Evolutionary conservation across 1,140 invertebrate species (phyloP), one percentile per base, ranked within the genome.

Genomic region (Teleogryllus occipitalis): DNA sequence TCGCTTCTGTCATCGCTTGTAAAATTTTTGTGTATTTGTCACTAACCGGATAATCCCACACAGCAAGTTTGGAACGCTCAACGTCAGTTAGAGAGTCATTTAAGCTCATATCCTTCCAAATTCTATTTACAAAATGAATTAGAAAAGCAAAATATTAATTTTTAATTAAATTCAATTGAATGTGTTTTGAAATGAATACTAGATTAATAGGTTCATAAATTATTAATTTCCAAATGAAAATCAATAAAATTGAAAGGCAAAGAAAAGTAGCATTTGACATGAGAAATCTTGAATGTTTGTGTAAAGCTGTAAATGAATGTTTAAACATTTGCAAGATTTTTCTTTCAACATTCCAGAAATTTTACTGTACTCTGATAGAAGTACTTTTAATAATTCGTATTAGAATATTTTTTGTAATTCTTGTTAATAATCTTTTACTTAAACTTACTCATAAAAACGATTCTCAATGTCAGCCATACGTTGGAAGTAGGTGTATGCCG

Each of bases 21-120:
- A 97, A 98, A 91, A 99, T 98, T 86, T 99, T 99, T 1, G 96
- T 98, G 86, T 97, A 99, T 83, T 98, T 99, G 85, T 99, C 97
- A 83, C 95, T 97, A 0, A 98, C 96, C 0, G 98, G 98, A 86
- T 99, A 99, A 85, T 99, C 97, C 97, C 97, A 99, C 0, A 99
- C 97, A 0, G 97, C 97, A 15, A 99, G 85, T 85, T 98, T 96
- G 0, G 97, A 94, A 76, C 97, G 87, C 84, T 98, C 96, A 0
- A 96, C 90, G 72, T 96, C 94, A 14, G 91, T 92, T 21, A 98
- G 85, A 79, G 93, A 96, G 85, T 98, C 97, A 83, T 98, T 97
- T 12, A 99, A 87, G 49, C 96, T 97, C 93, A 99, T 97, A 81
- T 98, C 94, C 85, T 98, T 98, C 97, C 97, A 99, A 82, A 98